Evolutionary conservation across 2,888 invertebrate species (phyloP).

Genomic region (Odontomyia ornata): DNA sequence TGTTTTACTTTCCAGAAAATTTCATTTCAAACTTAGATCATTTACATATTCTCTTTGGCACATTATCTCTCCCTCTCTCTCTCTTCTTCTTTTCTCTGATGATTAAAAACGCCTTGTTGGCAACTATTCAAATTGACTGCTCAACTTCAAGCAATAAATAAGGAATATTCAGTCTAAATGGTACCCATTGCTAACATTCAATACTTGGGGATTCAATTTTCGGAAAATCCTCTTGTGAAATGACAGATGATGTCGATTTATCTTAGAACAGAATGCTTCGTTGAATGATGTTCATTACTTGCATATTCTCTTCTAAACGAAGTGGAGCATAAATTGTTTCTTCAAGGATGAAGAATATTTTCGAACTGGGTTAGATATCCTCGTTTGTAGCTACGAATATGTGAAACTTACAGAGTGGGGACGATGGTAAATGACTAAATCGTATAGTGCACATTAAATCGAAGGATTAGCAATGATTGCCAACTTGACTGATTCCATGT

Average conservation of each 20-base stretch:
- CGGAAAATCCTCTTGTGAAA: slow-evolving; percentile 39
- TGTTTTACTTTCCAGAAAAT: too few relatives aligned
- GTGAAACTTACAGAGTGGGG: background rate
- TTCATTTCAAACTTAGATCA: too few relatives aligned
- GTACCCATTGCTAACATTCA: background rate
- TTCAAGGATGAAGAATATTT: background rate
- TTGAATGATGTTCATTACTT: background rate
- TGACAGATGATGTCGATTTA: slow-evolving; percentile 48
- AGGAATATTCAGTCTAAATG: background rate
- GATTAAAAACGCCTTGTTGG: background rate
- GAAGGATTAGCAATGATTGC: slow-evolving; percentile 37
- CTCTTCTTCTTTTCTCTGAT: background rate
- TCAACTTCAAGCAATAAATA: background rate
- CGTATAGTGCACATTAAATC: slow-evolving; percentile 30
- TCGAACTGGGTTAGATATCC: background rate
- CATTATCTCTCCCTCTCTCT: too few relatives aligned
- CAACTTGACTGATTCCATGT: slow-evolving; percentile 35
- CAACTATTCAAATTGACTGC: slow-evolving; percentile 3
- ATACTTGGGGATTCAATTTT: slow-evolving; percentile 34
- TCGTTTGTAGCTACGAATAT: background rate
- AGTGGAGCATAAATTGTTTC: background rate
- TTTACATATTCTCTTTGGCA: too few relatives aligned
- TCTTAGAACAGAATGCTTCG: slow-evolving; percentile 39
- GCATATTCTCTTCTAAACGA: too few relatives aligned
- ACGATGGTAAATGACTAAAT: background rate